Evolutionary conservation across 2,113 vertebrate genomes (phyloP).

Genomic region (Haemorhous mexicanus): DNA sequence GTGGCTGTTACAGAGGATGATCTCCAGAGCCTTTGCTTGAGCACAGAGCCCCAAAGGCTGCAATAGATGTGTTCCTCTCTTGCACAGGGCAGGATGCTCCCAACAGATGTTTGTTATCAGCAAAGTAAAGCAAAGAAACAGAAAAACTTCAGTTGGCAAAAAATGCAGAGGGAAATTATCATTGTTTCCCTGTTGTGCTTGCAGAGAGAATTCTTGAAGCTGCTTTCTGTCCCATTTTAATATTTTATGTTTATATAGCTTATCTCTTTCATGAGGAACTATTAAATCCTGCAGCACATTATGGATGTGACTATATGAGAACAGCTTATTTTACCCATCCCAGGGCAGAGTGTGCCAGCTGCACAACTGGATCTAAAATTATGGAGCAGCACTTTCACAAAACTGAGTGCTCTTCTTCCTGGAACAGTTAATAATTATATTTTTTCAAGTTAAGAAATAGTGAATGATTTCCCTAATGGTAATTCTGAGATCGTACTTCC

Average conservation of each 20-base stretch:
- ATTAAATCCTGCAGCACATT: neutral
- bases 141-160: slow-evolving; percentile 21
- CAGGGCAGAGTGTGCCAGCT: neutral
- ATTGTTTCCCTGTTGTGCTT: neutral
- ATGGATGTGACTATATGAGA: neutral
- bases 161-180: neutral
- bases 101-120: neutral
- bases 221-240: slow-evolving; percentile 1
- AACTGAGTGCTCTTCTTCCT: neutral
- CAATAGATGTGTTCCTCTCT: neutral
- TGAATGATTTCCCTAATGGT: neutral
- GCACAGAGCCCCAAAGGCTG: neutral
- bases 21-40: neutral
- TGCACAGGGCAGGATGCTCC: neutral
- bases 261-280: neutral
- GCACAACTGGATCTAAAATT: neutral
- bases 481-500: neutral
- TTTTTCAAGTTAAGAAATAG: neutral
- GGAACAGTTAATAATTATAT: neutral
- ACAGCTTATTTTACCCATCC: neutral
- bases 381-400: neutral
- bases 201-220: neutral
- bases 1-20: neutral
- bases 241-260: neutral
- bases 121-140: neutral